Evolutionary conservation across 2,888 invertebrate species (phyloP).

Genomic region (Callyntrura guangdongensis): DNA sequence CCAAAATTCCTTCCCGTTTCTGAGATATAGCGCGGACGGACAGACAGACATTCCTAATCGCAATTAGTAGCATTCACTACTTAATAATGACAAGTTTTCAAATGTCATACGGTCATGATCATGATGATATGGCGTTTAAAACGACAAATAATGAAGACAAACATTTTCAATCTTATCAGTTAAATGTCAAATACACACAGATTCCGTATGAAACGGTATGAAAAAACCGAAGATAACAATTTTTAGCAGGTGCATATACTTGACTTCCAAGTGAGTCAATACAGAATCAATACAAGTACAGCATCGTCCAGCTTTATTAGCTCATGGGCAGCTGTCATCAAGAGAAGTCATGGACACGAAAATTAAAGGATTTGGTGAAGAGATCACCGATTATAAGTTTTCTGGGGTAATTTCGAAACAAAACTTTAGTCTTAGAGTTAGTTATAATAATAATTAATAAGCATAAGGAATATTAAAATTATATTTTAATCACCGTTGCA

Average conservation of each 20-base stretch:
- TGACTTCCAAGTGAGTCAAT: not conserved
- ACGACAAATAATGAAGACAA: not conserved
- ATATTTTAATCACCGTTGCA: not conserved
- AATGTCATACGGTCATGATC: no score
- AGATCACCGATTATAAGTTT: slow-evolving; percentile 84
- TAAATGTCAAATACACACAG: no score
- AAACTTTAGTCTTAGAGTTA: slow-evolving; percentile 77
- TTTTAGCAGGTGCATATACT: slow-evolving; percentile 18
- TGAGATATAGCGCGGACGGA: no score
- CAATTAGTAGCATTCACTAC: no score
- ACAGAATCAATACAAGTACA: not conserved
- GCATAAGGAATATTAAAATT: not conserved
- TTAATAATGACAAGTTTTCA: no score
- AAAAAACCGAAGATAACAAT: not conserved
- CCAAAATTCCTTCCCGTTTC: no score
- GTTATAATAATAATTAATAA: not conserved
- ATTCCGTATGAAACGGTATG: no score
- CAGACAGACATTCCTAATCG: no score
- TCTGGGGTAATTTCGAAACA: slow-evolving; percentile 80
- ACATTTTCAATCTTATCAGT: not conserved
- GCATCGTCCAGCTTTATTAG: not conserved
- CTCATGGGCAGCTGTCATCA: not conserved
- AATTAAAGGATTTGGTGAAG: slow-evolving; percentile 83
- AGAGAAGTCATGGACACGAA: slow-evolving; percentile 52
- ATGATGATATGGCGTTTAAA: not conserved